These are phyloP conservation scores for Hippotragus niger DNA, from an alignment of 2,113 vertebrate species.

Conservation along the genomic window DNA sequence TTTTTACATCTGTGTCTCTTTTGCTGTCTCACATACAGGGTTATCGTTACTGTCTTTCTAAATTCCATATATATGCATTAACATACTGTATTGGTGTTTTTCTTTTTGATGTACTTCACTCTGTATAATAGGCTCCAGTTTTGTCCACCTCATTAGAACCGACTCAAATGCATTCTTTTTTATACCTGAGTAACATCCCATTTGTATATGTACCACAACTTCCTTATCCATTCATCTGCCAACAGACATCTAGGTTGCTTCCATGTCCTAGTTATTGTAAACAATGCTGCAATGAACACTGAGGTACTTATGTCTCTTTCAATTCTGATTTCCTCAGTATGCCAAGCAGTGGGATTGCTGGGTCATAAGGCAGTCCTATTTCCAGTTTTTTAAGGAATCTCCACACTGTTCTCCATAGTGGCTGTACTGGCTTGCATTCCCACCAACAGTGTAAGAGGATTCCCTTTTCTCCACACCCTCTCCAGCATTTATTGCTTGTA, in stretches of 20 bases:
- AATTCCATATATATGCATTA: background rate
- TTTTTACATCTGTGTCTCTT: background rate
- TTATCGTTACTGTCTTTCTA: background rate
- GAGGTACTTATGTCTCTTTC: background rate
- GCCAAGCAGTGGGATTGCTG: background rate
- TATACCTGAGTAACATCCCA: background rate
- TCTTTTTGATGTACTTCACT: background rate
- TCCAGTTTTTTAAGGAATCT: background rate
- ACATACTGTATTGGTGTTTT: background rate
- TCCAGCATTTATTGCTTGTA: background rate
- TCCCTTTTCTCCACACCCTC: background rate
- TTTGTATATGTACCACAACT: background rate
- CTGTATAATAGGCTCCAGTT: background rate
- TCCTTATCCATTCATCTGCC: background rate
- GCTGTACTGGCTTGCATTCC: background rate
- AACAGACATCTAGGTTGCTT: background rate
- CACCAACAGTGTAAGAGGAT: background rate
- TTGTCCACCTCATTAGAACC: background rate
- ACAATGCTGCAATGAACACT: background rate
- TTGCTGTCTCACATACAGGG: background rate
- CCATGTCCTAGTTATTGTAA: background rate
- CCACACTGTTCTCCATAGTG: background rate
- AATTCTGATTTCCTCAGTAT: background rate
- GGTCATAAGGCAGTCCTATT: background rate
- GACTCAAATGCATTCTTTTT: background rate